Evolutionary conservation across 2,888 invertebrate species (phyloP).

Genomic region (Bimastos eiseni): DNA sequence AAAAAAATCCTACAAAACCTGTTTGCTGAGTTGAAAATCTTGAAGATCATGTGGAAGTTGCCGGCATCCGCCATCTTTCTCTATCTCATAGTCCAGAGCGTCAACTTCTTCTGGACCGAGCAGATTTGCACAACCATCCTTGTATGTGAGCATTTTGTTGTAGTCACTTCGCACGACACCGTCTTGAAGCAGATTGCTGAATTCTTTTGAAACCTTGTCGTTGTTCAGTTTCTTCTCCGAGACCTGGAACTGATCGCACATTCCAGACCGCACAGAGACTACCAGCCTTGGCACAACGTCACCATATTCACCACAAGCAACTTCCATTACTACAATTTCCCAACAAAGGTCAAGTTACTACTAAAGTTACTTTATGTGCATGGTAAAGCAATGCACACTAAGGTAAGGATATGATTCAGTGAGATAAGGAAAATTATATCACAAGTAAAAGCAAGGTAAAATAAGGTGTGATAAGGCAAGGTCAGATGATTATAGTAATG

Average conservation of each 20-base stretch:
- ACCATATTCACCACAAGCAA: conserved; percentile 84
- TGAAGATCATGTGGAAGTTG: background rate
- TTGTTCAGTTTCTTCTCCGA: background rate
- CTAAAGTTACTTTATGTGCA: no score
- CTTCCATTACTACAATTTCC: conserved; percentile 77
- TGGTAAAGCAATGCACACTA: background rate
- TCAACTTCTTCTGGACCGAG: background rate
- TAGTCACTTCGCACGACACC: background rate
- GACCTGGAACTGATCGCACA: conserved; percentile 37
- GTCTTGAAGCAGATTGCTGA: conserved; percentile 18
- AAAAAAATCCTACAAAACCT: background rate
- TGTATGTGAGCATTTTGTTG: background rate
- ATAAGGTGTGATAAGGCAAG: background rate
- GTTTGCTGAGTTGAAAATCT: background rate
- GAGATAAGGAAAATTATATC: background rate
- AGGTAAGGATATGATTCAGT: background rate
- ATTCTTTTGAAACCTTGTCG: background rate
- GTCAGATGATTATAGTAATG: background rate
- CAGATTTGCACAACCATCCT: background rate
- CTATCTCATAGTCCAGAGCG: background rate
- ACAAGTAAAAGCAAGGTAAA: background rate
- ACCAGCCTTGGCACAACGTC: conserved; percentile 76
- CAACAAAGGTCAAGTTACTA: background rate
- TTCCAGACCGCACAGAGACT: conserved; percentile 70
- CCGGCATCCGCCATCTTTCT: background rate